Base-by-base conservation (phyloP, 2,888 invertebrate species). In the Ormia ochracea region DNA sequence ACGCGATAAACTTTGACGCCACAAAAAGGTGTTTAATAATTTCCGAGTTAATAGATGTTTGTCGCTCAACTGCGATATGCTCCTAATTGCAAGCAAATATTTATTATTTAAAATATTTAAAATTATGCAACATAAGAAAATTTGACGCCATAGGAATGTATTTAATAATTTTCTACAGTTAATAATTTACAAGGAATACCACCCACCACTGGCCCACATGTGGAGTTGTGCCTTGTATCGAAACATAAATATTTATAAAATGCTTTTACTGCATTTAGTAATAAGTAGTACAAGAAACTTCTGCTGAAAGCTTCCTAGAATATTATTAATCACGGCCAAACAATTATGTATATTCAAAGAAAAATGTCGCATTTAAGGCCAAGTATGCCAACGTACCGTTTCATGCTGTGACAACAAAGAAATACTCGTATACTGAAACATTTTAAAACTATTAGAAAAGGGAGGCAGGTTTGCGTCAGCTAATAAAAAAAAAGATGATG, bases 331-430 rank as follows among this genome's bases (percentile, higher is more conserved):
- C 56, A 68, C 9, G 23, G 33, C 9, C 56, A 45, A n/a, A 45
- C 12, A 2, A 4, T 23, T 0, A 38, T 23, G n/a, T n/a, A n/a
- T n/a, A n/a, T n/a, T n/a, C n/a, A 54, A 54, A 43, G 7, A 43
- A 38, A 58, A 17, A 33, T 70, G 26, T 58, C 58, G 38, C n/a
- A 69, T 28, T 58, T 58, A 59, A 70, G 69, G 69, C 58, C 48
- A 58, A 69, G 50, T 50, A 31, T 38, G 26, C 31, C n/a, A n/a
- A n/a, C 58, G 59, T 59, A 48, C 58, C 38, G 59, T 28, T 50
- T 50, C 14, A 1, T 36, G 12, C 45, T 21, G 2, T 38, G 36
- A 21, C 17, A 58, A 45, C 36, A 14, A 58, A 36, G 19, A 66
- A 7, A 69, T 7, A 52, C n/a, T 12, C 19, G 38, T 28, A n/a